Evolutionary conservation across 2,113 vertebrate genomes (phyloP), one percentile per base, ranked within the genome.

Genomic region (Gobiocypris rarus): DNA sequence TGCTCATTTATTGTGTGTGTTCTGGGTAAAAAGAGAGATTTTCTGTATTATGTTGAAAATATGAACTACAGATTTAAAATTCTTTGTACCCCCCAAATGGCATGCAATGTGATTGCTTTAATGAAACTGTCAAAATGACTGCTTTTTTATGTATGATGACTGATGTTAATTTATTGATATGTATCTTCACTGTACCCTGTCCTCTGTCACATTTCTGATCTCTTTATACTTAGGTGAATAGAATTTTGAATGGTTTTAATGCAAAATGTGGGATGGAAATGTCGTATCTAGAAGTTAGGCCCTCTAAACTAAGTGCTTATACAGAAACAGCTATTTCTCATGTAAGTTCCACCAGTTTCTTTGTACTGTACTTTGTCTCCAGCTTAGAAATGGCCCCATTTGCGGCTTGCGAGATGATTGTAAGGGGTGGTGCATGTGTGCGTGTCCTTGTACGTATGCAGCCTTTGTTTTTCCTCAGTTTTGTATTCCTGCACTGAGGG

Each of bases 401-500:
- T 58, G 83, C 41, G 13, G 86, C 58, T 80, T 71, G 63, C 8
- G 43, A 69, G 79, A 84, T 63, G 6, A 65, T 52, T 67, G 84
- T 56, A 70, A 85, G 28, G 78, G 79, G n/a, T 79, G 5, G 50
- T 86, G 87, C 61, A 70, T 86, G 82, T 79, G 58, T 78, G 59
- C 76, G 59, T 76, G 71, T 78, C 52, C 17, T 45, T 73, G 77
- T 61, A 73, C 38, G 83, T 85, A 79, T 91, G 83, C 89, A 91
- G 87, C 89, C 87, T 89, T 87, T 65, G 83, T 84, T 84, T 76
- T 86, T 94, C 90, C 95, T 91, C 88, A 90, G 93, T 92, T 92
- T 94, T 94, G 90, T 92, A 93, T 92, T 93, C 94, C 93, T 95
- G 94, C 94, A 93, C 94, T 95, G 92, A 90, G 93, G 92, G 93